Evolutionary conservation across 2,888 invertebrate species (phyloP).

Genomic region (Conus canariensis): DNA sequence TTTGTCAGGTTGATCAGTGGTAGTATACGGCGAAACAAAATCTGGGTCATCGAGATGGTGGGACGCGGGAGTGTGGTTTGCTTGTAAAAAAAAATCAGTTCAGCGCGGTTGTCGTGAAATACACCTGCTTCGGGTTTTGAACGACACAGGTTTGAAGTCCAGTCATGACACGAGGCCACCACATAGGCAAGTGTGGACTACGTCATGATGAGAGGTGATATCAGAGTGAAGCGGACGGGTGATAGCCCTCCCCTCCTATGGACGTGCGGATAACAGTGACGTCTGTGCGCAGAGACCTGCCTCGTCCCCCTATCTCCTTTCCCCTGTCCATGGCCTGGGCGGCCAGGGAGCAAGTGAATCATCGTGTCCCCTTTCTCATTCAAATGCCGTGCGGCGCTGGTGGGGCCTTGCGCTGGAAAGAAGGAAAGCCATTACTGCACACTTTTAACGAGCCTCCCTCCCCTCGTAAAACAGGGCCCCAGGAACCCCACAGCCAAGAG

Average conservation of each 20-base stretch:
- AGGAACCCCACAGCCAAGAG: not conserved
- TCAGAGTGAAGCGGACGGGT: not conserved
- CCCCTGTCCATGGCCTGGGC: conserved; percentile 19
- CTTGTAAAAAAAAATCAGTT: too few relatives aligned
- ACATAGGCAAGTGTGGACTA: too few relatives aligned
- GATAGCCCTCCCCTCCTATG: not conserved
- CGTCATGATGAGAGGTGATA: not conserved
- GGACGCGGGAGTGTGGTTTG: too few relatives aligned
- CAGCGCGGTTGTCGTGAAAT: too few relatives aligned
- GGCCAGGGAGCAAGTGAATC: conserved; percentile 25
- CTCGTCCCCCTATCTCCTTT: conserved; percentile 17
- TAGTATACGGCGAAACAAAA: too few relatives aligned
- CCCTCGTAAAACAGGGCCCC: not conserved
- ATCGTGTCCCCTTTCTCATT: conserved; percentile 35
- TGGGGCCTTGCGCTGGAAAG: not conserved
- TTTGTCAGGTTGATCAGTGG: too few relatives aligned
- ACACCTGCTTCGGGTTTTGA: too few relatives aligned
- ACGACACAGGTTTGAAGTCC: too few relatives aligned
- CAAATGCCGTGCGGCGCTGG: not conserved
- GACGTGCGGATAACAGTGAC: not conserved
- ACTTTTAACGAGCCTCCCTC: conserved; percentile 8
- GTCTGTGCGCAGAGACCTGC: not conserved
- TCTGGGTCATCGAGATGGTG: too few relatives aligned
- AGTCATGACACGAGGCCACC: too few relatives aligned
- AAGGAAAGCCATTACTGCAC: conserved; percentile 32